A percentile compares a stretch with the other conserved stretches of the same genome.
Conservation (phyloP, 2,888 invertebrate genomes). For the Polydesmus complanatus region DNA sequence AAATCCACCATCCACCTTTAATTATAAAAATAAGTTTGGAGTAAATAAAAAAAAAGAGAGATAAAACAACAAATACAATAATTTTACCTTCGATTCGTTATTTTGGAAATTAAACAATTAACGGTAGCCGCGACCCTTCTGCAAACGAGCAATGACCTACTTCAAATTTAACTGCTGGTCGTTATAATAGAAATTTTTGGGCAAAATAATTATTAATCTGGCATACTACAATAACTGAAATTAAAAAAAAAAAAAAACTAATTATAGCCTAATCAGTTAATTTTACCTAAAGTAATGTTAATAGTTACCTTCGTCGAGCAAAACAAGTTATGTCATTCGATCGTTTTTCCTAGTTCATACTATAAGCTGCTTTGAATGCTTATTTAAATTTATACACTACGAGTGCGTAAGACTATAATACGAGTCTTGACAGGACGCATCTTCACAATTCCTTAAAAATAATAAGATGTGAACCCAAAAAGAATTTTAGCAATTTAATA, state of each 20-base stretch:
- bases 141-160: background rate
- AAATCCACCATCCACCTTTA: too few species aligned
- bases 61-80: too few species aligned
- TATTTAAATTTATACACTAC: too few species aligned
- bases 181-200: background rate
- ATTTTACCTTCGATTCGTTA: background rate
- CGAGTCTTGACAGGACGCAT: too few species aligned
- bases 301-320: background rate
- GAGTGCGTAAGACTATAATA: too few species aligned
- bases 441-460: too few species aligned
- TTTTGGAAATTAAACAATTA: background rate
- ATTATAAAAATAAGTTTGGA: too few species aligned
- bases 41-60: too few species aligned
- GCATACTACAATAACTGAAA: background rate
- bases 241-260: background rate
- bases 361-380: too few species aligned
- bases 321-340: background rate
- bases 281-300: too few species aligned
- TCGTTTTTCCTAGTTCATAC: background rate
- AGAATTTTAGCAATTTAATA: background rate
- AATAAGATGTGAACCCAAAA: background rate
- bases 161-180: background rate
- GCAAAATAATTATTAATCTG: background rate
- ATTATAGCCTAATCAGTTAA: too few species aligned
- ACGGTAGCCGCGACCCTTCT: background rate